Conservation (phyloP, 2,797 vertebrate species). For the Pseudochirops cupreus region DNA sequence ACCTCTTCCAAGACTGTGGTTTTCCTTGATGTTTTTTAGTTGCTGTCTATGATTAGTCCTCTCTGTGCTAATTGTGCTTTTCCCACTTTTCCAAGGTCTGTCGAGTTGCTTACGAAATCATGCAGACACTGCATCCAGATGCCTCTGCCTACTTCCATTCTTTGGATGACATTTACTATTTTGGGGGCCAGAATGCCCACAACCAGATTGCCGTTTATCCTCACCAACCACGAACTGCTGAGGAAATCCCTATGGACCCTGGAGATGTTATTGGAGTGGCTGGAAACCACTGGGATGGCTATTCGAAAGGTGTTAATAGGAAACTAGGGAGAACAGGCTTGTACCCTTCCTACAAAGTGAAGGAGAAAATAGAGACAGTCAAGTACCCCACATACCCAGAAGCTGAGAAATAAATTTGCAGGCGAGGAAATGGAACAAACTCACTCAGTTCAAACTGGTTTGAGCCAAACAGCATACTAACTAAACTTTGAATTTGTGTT, state of each 20-base stretch:
- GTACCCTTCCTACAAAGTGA: conserved; percentile 99
- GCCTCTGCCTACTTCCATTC: conserved; percentile 97
- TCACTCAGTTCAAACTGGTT: conserved; percentile 76
- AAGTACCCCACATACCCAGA: conserved; percentile 98
- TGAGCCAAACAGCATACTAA: conserved; percentile 75
- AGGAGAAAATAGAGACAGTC: conserved; percentile 97
- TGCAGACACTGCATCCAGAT: conserved; percentile 98
- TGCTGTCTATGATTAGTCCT: not conserved
- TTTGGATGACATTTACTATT: conserved; percentile 99
- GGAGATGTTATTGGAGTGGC: conserved; percentile 97
- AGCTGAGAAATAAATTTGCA: conserved; percentile 91
- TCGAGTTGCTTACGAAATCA: conserved; percentile 98
- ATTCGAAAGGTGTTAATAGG: conserved; percentile 98
- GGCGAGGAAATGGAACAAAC: conserved; percentile 80
- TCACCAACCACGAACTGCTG: conserved; percentile 92
- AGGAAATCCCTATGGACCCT: conserved; percentile 97
- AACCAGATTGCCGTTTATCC: conserved; percentile 97
- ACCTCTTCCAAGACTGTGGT: not conserved
- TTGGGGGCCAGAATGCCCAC: conserved; percentile 98
- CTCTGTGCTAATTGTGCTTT: conserved; percentile 45
- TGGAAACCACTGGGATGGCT: conserved; percentile 99
- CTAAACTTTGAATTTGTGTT: conserved; percentile 79
- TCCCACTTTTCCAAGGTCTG: conserved; percentile 90
- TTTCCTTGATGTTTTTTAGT: conserved; percentile 3
- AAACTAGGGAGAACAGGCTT: conserved; percentile 97